A percentile compares a stretch with the other conserved stretches of the same genome.
Conservation (phyloP, 2,888 invertebrate species). For the Agrochola circellaris region DNA sequence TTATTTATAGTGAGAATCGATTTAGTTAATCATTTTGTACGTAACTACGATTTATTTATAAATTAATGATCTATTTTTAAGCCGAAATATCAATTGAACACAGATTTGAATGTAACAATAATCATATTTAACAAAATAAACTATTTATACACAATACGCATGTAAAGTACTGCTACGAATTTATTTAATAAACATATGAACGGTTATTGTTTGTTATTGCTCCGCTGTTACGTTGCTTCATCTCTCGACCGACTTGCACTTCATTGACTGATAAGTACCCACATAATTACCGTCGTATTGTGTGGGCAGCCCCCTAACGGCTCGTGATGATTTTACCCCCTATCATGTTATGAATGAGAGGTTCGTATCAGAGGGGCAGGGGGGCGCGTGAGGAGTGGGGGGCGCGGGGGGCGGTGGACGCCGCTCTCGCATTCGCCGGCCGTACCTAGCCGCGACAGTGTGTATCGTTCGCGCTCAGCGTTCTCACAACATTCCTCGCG, state of each 20-base stretch:
- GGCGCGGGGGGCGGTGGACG: slow-evolving; percentile 69
- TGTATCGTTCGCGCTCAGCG: slow-evolving; percentile 64
- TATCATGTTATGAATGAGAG: slow-evolving; percentile 87
- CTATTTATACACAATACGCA: slow-evolving; percentile 52
- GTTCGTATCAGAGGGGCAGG: slow-evolving; percentile 68
- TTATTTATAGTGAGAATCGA: not conserved
- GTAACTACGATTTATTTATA: slow-evolving; percentile 6
- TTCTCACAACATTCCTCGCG: slow-evolving; percentile 80
- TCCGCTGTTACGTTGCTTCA: slow-evolving; percentile 57
- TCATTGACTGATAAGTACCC: slow-evolving; percentile 72
- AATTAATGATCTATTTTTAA: not conserved
- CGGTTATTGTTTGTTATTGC: slow-evolving; percentile 67
- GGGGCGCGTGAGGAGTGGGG: slow-evolving; percentile 61
- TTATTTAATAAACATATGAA: slow-evolving; percentile 69
- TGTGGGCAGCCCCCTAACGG: slow-evolving; percentile 75
- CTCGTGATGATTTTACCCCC: slow-evolving; percentile 81
- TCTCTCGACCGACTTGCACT: slow-evolving; percentile 64
- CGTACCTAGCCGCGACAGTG: slow-evolving; percentile 77
- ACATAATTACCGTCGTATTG: slow-evolving; percentile 77
- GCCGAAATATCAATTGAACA: slow-evolving; percentile 28
- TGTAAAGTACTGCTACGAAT: slow-evolving; percentile 61
- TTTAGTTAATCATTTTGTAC: slow-evolving; percentile 18
- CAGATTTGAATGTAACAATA: slow-evolving; percentile 37
- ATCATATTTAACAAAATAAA: slow-evolving; percentile 49
- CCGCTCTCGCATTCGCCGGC: slow-evolving; percentile 85